These are phyloP conservation scores for Cancer borealis DNA, from an alignment of 2,888 invertebrate genomes.

Conservation along the genomic window DNA sequence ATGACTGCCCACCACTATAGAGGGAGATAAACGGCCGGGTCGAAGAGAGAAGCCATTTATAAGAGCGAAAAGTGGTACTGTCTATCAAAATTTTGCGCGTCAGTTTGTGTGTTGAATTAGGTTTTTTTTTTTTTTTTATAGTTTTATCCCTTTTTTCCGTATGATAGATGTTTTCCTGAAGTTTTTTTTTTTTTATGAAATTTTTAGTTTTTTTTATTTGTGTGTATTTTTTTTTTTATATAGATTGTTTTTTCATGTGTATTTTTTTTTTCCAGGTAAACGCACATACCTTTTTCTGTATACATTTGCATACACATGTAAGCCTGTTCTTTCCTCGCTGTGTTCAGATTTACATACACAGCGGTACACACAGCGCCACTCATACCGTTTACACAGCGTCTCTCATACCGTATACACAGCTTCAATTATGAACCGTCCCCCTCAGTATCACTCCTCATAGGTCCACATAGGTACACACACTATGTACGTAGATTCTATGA, in stretches of 20 bases:
- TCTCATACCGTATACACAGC: not conserved
- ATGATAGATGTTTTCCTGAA: too few relatives aligned
- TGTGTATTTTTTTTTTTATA: too few relatives aligned
- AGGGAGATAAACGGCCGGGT: not conserved
- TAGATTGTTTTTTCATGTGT: too few relatives aligned
- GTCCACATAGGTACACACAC: not conserved
- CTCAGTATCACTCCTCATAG: too few relatives aligned
- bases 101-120: too few relatives aligned
- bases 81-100: too few relatives aligned
- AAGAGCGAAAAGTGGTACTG: not conserved
- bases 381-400: not conserved
- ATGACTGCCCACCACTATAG: not conserved
- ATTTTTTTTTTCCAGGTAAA: not conserved
- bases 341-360: not conserved
- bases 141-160: too few relatives aligned
- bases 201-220: too few relatives aligned
- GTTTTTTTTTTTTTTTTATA: too few relatives aligned
- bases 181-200: too few relatives aligned
- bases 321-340: not conserved
- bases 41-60: not conserved
- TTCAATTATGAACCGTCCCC: too few relatives aligned
- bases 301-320: conserved; percentile 11
- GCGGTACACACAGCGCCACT: not conserved
- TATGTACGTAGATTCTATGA: not conserved
- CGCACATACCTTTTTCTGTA: not conserved